phyloP scores from a whole-genome alignment of 2,888 invertebrate species.

The Apamea crenata region DNA sequence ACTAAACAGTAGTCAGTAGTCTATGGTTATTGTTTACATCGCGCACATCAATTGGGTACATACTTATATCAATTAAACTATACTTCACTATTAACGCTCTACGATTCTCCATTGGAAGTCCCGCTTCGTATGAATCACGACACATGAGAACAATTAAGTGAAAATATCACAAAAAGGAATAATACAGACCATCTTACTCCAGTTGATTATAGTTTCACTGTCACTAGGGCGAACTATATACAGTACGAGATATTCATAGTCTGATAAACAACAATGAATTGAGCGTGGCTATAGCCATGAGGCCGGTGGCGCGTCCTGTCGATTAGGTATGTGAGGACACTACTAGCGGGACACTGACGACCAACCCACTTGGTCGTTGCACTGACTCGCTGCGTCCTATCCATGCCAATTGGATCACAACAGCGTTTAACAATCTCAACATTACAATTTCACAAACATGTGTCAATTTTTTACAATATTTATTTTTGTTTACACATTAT shows the following conservation, averaged over 20 bases:
- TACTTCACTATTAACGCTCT: constrained; percentile 8
- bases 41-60: constrained; percentile 40
- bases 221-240: constrained; percentile 63
- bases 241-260: constrained; percentile 60
- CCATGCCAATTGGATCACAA: constrained; percentile 77
- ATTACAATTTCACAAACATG: constrained; percentile 55
- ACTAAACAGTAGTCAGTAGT: constrained; percentile 15
- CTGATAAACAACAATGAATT: constrained; percentile 61
- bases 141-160: not conserved
- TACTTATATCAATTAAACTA: constrained; percentile 34
- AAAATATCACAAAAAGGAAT: constrained; percentile 16
- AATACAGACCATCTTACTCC: constrained; percentile 67
- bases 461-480: constrained; percentile 59
- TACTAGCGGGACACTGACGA: constrained; percentile 70
- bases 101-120: constrained; percentile 3
- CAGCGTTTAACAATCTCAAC: constrained; percentile 53
- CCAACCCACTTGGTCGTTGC: constrained; percentile 69
- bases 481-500: constrained; percentile 44
- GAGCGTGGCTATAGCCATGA: constrained; percentile 54
- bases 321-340: constrained; percentile 71
- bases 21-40: constrained; percentile 41
- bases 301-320: constrained; percentile 71
- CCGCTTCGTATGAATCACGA: constrained; percentile 2
- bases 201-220: constrained; percentile 64
- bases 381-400: constrained; percentile 67